Base-by-base conservation (phyloP, 2,797 vertebrate species). In the Pampus argenteus region DNA sequence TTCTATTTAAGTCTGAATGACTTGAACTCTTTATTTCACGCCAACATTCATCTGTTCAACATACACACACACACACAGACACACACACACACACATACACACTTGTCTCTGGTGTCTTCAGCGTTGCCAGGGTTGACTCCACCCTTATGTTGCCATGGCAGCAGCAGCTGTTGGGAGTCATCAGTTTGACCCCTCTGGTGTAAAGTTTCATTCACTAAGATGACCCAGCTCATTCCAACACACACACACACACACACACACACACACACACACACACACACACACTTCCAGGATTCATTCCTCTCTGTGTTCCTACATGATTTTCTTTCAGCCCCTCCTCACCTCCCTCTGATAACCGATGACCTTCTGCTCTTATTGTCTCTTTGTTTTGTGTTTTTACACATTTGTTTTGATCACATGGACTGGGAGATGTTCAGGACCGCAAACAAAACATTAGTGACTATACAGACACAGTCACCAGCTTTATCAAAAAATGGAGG, bases 171-270 rank as follows among this genome's bases (percentile, higher is more conserved):
- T 93, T 92, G 55, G 74, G 61, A 74, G 74, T 90, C 71, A 88
- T 96, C 94, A 95, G 49, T 6, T 80, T 84, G 71, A 26, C 26
- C 78, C 34, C 63, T 58, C 10, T 6, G 83, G 95, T 86, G 76
- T 97, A 88, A n/a, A 78, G 86, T 97, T 96, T 95, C 96, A 62
- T 83, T 78, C 55, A 86, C 84, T 76, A 81, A 85, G 93, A 93
- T 96, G 96, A 96, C 94, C 95, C 88, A 84, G 93, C 93, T 94
- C 91, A 94, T 95, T 96, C 94, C 93, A 48, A 51, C 38, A 73
- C 45, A 57, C 64, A 25, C 61, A 65, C 62, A 64, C 64, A 64
- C 36, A 38, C 61, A 22, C 62, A 14, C 74, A 50, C 29, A 49
- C 64, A 55, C 54, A 50, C 59, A 20, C 38, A 58, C 58, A 54